Base-by-base conservation (phyloP, 2,888 invertebrate genomes). In the Pasiphila rectangulata region DNA sequence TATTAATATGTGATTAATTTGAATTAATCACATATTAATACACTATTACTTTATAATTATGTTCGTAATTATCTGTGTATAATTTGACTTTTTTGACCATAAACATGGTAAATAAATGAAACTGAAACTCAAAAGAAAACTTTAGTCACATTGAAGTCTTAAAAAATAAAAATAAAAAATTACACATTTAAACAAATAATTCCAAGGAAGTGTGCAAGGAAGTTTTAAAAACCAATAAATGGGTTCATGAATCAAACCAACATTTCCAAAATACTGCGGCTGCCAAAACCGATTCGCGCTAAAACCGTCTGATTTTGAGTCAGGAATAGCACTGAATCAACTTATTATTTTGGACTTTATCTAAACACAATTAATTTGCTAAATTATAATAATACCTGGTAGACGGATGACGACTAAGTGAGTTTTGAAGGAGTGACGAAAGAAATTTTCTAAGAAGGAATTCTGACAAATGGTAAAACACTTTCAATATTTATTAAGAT, bases 201-300 rank as follows among this genome's bases (percentile, higher is more conserved):
- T n/a, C n/a, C n/a, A n/a, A n/a, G n/a, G 21, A 21, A 21, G 21
- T 21, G 21, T 6, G 6, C 7, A 16, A 9, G 12, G 0, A 29
- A 1, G n/a, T 12, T 5, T 5, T 12, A 12, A 7, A 9, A 27
- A 19, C 15, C 15, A 9, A 21, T 17, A 20, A 47, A 32, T 35
- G 40, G 10, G 20, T 20, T 4, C 17, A 41, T 32, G 24, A 37
- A 43, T 36, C 12, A 37, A 29, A 17, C 12, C 13, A 35, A 6
- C 24, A 42, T 25, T 42, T 42, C 6, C 15, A 44, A 38, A 57
- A 40, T 35, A 36, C 21, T 4, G 34, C 32, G 32, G 35, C 32
- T 45, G 51, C 45, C 57, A 56, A 47, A 51, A 43, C 46, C 37
- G 38, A 44, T 49, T 41, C 55, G 35, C 25, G 32, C 49, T 51